A percentile compares a stretch with the other conserved stretches of the same genome.
Conservation (phyloP, 2,113 vertebrate species). For the Rhizomys pruinosus region DNA sequence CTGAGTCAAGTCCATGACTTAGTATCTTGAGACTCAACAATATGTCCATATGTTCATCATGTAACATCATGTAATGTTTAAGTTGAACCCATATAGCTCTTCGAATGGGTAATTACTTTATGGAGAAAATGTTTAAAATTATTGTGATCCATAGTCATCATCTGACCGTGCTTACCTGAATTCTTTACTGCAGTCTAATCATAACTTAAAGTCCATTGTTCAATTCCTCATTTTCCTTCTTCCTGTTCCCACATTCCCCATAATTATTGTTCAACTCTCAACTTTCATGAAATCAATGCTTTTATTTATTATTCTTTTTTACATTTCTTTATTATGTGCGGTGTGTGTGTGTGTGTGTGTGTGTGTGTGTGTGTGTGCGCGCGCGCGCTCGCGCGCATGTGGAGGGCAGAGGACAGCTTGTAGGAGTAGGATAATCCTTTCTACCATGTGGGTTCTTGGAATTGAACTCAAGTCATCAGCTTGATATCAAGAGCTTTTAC, state of each 20-base stretch:
- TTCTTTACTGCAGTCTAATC: not conserved
- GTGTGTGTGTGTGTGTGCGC: not conserved
- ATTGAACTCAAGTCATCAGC: not conserved
- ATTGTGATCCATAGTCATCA: not conserved
- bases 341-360: not conserved
- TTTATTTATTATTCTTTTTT: too few relatives aligned
- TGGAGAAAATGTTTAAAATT: not conserved
- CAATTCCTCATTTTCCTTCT: too few relatives aligned
- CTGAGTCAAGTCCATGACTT: not conserved
- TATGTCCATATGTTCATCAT: too few relatives aligned
- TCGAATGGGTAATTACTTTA: not conserved
- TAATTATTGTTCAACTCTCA: not conserved
- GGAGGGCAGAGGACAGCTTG: not conserved
- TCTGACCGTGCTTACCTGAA: too few relatives aligned
- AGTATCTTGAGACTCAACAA: not conserved
- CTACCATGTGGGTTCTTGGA: too few relatives aligned
- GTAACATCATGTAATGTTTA: not conserved
- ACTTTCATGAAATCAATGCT: not conserved
- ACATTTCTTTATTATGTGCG: not conserved
- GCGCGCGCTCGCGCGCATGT: not conserved
- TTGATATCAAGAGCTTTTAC: not conserved
- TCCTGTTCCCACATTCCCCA: too few relatives aligned
- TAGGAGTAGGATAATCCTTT: not conserved
- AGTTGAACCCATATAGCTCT: not conserved
- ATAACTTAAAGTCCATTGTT: not conserved